Evolutionary conservation across 2,797 vertebrate species (phyloP), one percentile per base, ranked within the genome.

Genomic region (Alca torda): DNA sequence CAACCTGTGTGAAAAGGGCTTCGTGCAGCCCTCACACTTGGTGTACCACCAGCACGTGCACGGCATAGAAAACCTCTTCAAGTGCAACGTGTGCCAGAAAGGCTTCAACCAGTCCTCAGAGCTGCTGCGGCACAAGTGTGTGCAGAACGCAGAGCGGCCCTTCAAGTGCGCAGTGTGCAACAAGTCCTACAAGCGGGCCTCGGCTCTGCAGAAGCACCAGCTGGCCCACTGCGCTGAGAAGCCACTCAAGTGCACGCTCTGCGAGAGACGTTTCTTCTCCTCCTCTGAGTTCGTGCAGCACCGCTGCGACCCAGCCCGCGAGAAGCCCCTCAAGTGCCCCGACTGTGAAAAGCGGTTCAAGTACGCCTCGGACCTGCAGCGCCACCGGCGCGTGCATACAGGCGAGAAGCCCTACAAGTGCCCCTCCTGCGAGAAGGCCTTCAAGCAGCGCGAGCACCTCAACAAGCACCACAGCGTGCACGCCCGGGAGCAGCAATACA

Each of bases 271-370:
- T 95, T 99, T 99, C 97, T 98, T 99, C 77, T 99, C 99, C 26
- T 99, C 99, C 6, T 99, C 99, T 0, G 99, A 99, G 91, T 99
- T 99, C 0, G 99, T 99, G 80, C 99, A 99, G 98, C 99, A 99
- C 92, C 99, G 99, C 93, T 99, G 99, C 2, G 99, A 99, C 97
- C 99, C 99, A 0, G 98, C 99, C 16, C 98, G 99, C 0, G 99
- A 99, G 96, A 99, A 99, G 96, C 99, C 99, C 4, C 98, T 99
- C 54, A 99, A 99, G 97, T 99, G 99, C 97, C 98, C 99, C 0
- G 99, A 99, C 96, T 99, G 99, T 24, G 99, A 99, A 94, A 99
- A 99, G 95, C 99, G 99, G 57, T 99, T 99, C 97, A 99, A 99
- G 95, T 99, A 99, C 45, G 98, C 99, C 0, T 99, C 99, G 0